phyloP scores from a whole-genome alignment of 2,113 vertebrate species.

The Phainopepla nitens region DNA sequence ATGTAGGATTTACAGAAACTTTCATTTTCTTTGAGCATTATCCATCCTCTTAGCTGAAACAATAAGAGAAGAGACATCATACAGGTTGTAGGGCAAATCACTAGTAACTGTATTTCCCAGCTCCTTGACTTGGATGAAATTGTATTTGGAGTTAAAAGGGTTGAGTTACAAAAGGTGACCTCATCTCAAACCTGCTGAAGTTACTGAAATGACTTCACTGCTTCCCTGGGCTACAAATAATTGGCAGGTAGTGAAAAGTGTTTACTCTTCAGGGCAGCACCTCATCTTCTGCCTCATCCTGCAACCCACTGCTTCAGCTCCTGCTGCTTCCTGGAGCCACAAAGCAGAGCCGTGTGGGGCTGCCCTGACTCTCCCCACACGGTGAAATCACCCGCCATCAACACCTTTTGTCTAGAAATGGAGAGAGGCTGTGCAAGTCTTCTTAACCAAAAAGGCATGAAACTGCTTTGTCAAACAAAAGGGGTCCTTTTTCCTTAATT shows the following conservation, averaged over 20 bases:
- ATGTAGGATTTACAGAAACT: background rate
- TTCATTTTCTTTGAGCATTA: background rate
- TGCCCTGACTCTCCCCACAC: background rate
- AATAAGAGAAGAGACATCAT: background rate
- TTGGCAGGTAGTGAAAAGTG: background rate
- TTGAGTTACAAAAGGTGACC: background rate
- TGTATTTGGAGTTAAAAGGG: background rate
- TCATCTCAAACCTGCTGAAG: background rate
- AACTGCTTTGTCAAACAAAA: background rate
- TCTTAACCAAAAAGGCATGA: background rate
- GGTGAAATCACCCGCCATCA: accelerated
- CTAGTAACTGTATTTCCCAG: background rate
- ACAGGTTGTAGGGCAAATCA: background rate
- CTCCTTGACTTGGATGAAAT: background rate
- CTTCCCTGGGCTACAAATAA: background rate
- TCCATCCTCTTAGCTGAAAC: background rate
- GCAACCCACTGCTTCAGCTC: accelerated
- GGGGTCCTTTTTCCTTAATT: background rate
- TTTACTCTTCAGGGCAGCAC: background rate
- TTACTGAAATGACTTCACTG: background rate
- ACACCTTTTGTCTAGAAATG: background rate
- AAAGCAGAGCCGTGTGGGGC: background rate
- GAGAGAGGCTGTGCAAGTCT: background rate
- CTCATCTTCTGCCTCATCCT: background rate
- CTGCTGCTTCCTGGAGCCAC: background rate